A percentile compares a stretch with the other conserved stretches of the same genome.
Conservation (phyloP, 2,113 vertebrate genomes). For the Nesospiza acunhae region DNA sequence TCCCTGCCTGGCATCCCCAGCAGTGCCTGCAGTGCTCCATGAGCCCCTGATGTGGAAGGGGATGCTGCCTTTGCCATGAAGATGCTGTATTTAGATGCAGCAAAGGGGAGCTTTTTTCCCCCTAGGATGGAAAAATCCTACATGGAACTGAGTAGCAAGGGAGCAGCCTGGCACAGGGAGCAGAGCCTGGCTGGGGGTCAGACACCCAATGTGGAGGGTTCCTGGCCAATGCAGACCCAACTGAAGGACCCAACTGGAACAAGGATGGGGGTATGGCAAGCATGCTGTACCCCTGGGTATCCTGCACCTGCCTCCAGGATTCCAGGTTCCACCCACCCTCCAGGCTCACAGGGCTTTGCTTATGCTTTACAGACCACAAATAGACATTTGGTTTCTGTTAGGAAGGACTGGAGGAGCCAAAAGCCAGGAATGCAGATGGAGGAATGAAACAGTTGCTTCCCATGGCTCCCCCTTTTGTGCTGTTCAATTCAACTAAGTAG, state of each 20-base stretch:
- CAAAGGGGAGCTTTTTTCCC: neutral
- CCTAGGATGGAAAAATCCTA: neutral
- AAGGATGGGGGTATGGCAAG: neutral
- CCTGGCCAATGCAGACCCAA: neutral
- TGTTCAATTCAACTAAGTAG: neutral
- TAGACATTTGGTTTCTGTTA: neutral
- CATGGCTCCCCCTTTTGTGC: rapidly evolving
- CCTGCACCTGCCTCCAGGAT: neutral
- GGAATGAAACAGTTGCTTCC: neutral
- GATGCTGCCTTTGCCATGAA: neutral
- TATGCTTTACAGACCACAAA: neutral
- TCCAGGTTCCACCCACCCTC: neutral
- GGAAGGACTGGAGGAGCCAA: neutral
- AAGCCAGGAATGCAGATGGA: neutral
- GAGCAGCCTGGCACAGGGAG: neutral
- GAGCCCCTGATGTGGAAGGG: neutral
- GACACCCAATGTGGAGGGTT: rapidly evolving
- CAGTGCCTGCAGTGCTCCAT: neutral
- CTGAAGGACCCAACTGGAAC: neutral
- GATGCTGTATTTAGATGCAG: neutral
- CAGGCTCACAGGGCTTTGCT: neutral
- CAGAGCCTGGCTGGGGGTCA: neutral
- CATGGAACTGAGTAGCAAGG: neutral
- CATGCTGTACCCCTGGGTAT: neutral
- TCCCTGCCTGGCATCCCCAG: neutral